Percentiles rank a stretch among this genome's conserved stretches.
Conservation (phyloP, 2,797 vertebrate species). For the Neosalanx taihuensis region DNA sequence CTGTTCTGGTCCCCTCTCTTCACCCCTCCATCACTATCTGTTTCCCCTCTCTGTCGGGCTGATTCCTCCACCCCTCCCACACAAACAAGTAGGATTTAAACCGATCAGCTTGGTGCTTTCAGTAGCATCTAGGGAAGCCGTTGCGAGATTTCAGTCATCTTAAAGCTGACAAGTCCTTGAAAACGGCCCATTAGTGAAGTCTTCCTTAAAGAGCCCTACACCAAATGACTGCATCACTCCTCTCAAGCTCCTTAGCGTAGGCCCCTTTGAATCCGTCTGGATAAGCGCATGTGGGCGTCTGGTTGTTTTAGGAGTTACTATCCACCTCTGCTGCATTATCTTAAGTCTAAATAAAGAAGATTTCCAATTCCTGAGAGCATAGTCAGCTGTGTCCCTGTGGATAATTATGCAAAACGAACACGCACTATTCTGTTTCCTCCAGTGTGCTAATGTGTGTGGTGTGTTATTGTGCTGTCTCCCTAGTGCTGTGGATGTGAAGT, state of each 20-base stretch:
- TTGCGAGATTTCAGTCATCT: constrained; percentile 75
- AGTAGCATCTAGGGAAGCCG: constrained; percentile 61
- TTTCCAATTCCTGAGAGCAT: background rate
- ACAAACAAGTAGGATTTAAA: constrained; percentile 61
- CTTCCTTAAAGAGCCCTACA: constrained; percentile 65
- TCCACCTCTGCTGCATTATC: too few species aligned
- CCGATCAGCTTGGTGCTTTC: constrained; percentile 62
- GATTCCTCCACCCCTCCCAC: constrained; percentile 47
- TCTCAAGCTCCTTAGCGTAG: constrained; percentile 69
- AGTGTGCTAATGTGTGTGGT: background rate
- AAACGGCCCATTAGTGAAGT: constrained; percentile 74
- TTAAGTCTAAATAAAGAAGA: background rate
- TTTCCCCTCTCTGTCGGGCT: constrained; percentile 48
- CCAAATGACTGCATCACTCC: constrained; percentile 64
- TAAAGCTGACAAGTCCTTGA: constrained; percentile 72
- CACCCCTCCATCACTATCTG: constrained; percentile 47
- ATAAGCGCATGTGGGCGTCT: constrained; percentile 42
- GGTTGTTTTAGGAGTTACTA: constrained; percentile 10
- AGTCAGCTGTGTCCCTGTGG: background rate
- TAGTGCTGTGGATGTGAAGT: too few species aligned
- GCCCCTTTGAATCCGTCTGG: constrained; percentile 62
- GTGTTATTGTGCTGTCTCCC: too few species aligned
- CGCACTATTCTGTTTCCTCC: background rate
- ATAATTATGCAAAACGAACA: background rate
- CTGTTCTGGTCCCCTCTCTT: constrained; percentile 53